Base-by-base conservation (phyloP, 2,888 invertebrate genomes). In the Agrotis puta region DNA sequence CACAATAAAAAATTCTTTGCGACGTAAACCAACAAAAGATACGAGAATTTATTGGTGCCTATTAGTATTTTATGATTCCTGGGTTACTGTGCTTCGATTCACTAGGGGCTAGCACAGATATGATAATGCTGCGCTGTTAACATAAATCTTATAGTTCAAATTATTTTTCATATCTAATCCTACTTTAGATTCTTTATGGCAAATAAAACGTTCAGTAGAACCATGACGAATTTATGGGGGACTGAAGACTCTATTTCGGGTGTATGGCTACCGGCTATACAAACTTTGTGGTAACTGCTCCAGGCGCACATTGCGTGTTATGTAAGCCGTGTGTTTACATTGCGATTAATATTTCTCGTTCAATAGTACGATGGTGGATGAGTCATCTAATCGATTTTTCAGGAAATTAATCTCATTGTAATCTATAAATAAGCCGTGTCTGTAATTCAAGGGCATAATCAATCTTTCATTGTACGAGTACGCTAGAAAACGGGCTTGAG, bases 91-190 rank as follows among this genome's bases (percentile, higher is more conserved):
- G 64, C 71, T 68, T 72, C 53, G 67, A 74, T 82, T 85, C 82
- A 82, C 81, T 78, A 74, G 74, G 79, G 61, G 64, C 67, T 57
- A 66, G 63, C 72, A 65, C 73, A 69, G 58, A 82, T 74, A 77
- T 79, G 73, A 76, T 83, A 87, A 83, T 81, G 77, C 64, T 76
- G 68, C 62, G 53, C 45, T 68, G 66, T 70, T 79, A 74, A 75
- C 78, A 85, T 88, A 89, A 89, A 89, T 90, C 83, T 81, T 81
- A 77, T 81, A 76, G 78, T 80, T 78, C 85, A 82, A 88, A 89
- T 88, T 72, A 87, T 86, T 87, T 83, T 77, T 73, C 81, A 83
- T 88, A 87, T 89, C 87, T 87, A 84, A 88, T 85, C 83, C 77
- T 73, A 81, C 75, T 82, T 86, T 79, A 84, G 85, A 88, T 82